phyloP scores from a whole-genome alignment of 1,140 invertebrate species.

The Drosophila trapezifrons region DNA sequence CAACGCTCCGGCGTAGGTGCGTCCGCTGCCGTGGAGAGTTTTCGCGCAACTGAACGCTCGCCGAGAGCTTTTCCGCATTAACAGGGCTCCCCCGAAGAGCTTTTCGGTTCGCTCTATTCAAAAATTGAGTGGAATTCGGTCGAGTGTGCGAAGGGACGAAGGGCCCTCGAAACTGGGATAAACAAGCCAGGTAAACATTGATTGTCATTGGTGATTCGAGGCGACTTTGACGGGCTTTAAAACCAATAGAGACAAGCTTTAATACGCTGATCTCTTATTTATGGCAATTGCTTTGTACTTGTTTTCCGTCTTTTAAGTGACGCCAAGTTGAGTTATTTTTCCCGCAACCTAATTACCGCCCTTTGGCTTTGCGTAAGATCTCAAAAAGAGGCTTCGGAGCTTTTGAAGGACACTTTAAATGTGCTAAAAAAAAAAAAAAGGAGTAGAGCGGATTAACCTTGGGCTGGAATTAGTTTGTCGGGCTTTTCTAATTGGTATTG shows the following conservation, averaged over 20 bases:
- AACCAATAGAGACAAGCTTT: slow-evolving; percentile 9
- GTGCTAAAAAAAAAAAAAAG: neutral
- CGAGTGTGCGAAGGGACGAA: slow-evolving; percentile 36
- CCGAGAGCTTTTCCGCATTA: slow-evolving; percentile 50
- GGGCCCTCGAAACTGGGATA: slow-evolving; percentile 38
- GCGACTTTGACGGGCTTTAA: slow-evolving; percentile 12
- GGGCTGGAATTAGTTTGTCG: neutral
- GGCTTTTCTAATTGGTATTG: neutral
- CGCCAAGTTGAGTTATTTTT: neutral
- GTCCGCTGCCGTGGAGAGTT: slow-evolving; percentile 66
- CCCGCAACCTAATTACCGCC: slow-evolving; percentile 9
- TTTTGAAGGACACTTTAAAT: slow-evolving; percentile 30
- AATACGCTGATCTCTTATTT: slow-evolving; percentile 19
- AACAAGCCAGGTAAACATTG: slow-evolving; percentile 44
- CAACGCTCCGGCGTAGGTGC: slow-evolving; percentile 23
- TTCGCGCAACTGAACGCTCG: slow-evolving; percentile 67
- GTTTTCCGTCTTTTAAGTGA: neutral
- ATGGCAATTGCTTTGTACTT: neutral
- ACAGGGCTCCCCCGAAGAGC: slow-evolving; percentile 34
- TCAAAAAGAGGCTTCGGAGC: slow-evolving; percentile 13
- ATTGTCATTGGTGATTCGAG: slow-evolving; percentile 28
- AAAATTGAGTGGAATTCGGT: slow-evolving; percentile 44
- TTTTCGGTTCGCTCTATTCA: slow-evolving; percentile 26
- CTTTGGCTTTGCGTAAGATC: slow-evolving; percentile 12
- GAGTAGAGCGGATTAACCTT: slow-evolving; percentile 11